phyloP scores from a whole-genome alignment of 2,113 vertebrate species.

The Scytalopus superciliaris region DNA sequence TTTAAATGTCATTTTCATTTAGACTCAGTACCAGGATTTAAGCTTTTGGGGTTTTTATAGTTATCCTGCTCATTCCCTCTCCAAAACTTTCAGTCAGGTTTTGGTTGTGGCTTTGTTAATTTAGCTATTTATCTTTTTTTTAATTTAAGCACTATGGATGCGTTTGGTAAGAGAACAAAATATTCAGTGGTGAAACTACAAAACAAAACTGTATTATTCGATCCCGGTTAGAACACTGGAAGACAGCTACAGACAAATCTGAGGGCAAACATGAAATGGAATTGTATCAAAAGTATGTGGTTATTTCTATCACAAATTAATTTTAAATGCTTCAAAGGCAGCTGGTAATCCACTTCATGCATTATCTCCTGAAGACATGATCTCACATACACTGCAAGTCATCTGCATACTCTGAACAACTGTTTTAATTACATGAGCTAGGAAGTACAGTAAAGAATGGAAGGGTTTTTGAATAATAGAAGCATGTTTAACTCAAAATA shows the following conservation, averaged over 20 bases:
- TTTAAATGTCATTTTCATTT: background rate
- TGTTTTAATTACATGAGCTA: background rate
- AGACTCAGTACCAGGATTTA: background rate
- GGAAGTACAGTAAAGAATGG: background rate
- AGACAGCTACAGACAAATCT: background rate
- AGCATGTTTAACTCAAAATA: background rate
- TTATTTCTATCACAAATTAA: background rate
- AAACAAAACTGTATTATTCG: background rate
- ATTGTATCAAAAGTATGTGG: background rate
- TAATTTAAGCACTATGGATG: accelerated
- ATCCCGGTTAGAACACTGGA: background rate
- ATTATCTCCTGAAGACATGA: background rate
- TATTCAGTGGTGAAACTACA: background rate
- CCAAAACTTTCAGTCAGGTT: background rate
- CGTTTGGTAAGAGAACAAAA: background rate
- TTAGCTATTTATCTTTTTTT: background rate
- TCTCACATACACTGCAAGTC: background rate
- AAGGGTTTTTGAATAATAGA: background rate
- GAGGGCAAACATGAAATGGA: background rate
- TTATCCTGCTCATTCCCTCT: background rate
- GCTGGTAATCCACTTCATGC: background rate
- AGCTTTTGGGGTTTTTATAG: background rate
- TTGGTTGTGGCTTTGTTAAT: background rate
- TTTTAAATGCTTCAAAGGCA: background rate
- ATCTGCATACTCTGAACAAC: background rate